Conservation (phyloP, 1,140 invertebrate genomes). For the Drosophila teissieri region DNA sequence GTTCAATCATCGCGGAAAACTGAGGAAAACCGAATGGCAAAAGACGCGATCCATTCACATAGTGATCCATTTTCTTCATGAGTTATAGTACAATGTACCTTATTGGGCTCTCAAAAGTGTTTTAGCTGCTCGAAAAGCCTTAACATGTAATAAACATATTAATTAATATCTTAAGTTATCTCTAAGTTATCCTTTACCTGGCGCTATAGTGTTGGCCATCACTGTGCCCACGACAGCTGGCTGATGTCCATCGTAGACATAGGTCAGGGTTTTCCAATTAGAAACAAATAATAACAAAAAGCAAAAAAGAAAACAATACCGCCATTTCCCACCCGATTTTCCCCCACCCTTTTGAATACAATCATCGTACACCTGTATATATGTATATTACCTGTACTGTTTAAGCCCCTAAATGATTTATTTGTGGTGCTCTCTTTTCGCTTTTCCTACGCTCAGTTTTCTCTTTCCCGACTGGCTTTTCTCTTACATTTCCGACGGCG, state of each 20-base stretch:
- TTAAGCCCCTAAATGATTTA: slow-evolving; percentile 47
- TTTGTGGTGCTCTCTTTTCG: slow-evolving; percentile 16
- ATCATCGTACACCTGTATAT: too few species aligned
- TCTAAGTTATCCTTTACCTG: not conserved
- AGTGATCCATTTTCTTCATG: too few species aligned
- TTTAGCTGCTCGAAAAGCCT: too few species aligned
- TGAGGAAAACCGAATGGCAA: slow-evolving; percentile 5
- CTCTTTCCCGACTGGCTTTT: slow-evolving; percentile 12
- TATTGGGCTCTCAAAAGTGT: too few species aligned
- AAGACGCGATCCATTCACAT: not conserved
- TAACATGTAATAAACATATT: too few species aligned
- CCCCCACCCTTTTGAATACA: not conserved
- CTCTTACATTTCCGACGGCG: slow-evolving; percentile 5
- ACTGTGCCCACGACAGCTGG: slow-evolving; percentile 22
- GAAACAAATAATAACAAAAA: slow-evolving; percentile 22
- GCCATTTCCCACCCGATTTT: slow-evolving; percentile 3
- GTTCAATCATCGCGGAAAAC: slow-evolving; percentile 16
- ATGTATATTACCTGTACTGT: not conserved
- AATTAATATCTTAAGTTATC: not conserved
- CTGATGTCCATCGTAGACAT: slow-evolving; percentile 43
- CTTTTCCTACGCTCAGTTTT: not conserved
- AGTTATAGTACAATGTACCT: not conserved
- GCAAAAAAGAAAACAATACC: slow-evolving; percentile 26
- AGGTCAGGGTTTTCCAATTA: slow-evolving; percentile 72
- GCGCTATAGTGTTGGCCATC: not conserved